Conservation (phyloP, 2,797 vertebrate genomes). For the Simalia tracyae region DNA sequence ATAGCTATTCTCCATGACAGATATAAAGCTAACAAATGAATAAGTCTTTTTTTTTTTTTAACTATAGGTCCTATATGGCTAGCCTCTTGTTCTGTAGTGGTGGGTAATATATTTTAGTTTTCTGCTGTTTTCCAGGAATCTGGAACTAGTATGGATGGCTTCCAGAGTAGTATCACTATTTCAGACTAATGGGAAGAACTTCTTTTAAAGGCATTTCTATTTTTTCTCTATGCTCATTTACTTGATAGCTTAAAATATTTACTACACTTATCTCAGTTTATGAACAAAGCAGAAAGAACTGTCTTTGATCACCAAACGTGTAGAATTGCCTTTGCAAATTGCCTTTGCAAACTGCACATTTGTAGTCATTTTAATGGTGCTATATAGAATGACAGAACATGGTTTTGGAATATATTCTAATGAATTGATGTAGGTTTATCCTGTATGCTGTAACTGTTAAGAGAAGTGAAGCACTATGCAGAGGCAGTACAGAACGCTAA, state of each 20-base stretch:
- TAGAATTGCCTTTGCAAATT: background rate
- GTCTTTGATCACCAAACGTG: background rate
- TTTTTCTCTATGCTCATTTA: background rate
- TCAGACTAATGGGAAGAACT: background rate
- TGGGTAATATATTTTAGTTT: background rate
- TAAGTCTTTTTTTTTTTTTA: background rate
- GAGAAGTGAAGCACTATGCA: background rate
- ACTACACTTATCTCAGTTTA: background rate
- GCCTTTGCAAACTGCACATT: background rate
- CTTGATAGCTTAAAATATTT: background rate
- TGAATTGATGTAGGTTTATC: background rate
- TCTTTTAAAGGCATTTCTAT: background rate
- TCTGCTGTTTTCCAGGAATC: background rate
- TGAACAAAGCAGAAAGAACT: background rate
- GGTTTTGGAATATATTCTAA: background rate
- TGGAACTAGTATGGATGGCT: background rate
- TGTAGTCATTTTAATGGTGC: background rate
- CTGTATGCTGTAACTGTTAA: background rate
- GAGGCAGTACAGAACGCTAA: background rate
- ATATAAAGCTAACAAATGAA: background rate
- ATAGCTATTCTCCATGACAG: background rate
- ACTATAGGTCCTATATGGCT: too few relatives aligned
- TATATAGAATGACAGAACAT: background rate
- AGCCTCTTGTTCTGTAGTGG: too few relatives aligned
- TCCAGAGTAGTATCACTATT: background rate